Percentiles rank a stretch among this genome's conserved stretches.
phyloP scores from a whole-genome alignment of 2,888 invertebrate genomes.

The Phalera bucephala region DNA sequence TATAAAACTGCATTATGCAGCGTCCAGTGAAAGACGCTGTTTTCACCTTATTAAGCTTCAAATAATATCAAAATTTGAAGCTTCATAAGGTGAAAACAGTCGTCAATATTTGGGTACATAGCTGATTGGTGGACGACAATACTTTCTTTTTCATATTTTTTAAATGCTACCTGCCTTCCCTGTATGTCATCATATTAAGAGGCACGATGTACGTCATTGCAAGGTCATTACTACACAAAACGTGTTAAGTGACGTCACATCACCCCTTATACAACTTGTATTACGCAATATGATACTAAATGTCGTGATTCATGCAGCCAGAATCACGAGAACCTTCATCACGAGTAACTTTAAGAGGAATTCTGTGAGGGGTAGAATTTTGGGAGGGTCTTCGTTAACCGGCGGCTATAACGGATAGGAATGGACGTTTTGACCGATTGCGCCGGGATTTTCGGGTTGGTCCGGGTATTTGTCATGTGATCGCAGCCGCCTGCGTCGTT shows the following conservation, averaged over 20 bases:
- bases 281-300: slow-evolving; percentile 33
- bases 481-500: slow-evolving; percentile 23
- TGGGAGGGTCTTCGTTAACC: slow-evolving; percentile 13
- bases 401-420: slow-evolving; percentile 21
- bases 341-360: neutral
- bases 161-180: too few relatives aligned
- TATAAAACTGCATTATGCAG: too few relatives aligned
- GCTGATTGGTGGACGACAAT: too few relatives aligned
- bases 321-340: slow-evolving; percentile 11
- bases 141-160: too few relatives aligned
- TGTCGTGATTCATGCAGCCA: slow-evolving; percentile 28
- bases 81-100: too few relatives aligned
- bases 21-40: too few relatives aligned
- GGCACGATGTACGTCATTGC: too few relatives aligned
- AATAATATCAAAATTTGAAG: too few relatives aligned
- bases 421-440: slow-evolving; percentile 42
- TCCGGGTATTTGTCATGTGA: slow-evolving; percentile 33
- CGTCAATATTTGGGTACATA: too few relatives aligned
- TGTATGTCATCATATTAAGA: too few relatives aligned
- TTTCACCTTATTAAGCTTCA: too few relatives aligned
- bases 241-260: slow-evolving; percentile 35
- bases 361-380: slow-evolving; percentile 6
- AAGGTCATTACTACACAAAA: too few relatives aligned
- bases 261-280: slow-evolving; percentile 32
- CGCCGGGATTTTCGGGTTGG: slow-evolving; percentile 33